Base-by-base conservation (phyloP, 2,113 vertebrate genomes). In the Caranx ignobilis region DNA sequence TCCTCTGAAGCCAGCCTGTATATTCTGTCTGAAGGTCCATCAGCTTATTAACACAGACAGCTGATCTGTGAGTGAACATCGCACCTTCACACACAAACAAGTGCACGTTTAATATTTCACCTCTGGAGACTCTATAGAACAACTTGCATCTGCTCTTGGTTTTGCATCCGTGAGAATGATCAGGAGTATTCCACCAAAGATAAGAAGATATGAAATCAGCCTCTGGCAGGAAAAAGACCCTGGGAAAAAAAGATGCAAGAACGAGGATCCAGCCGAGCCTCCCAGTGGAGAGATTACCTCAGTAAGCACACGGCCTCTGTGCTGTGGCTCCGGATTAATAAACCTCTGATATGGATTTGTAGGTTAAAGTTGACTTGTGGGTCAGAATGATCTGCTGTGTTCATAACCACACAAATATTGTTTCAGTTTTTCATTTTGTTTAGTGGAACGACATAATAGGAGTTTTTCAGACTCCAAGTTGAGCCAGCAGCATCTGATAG, bases 281-380 rank as follows among this genome's bases (percentile, higher is more conserved):
- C 80, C 77, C 78, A 75, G 79, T 34, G 66, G 50, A 82, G 57
- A 87, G 87, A 89, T 85, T 68, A 87, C 41, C 60, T 67, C 26
- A 0, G 56, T 84, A 66, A 82, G 72, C 56, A n/a, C 56, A 1
- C 81, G 50, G 76, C 72, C 62, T 81, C 59, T 47, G 75, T 65
- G 76, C 43, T 60, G 77, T 78, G 71, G 79, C 11, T 74, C 26
- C 64, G 71, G 78, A 87, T 81, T 80, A 83, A 88, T 85, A 63
- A 48, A 41, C 18, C 67, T 79, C 77, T 85, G 56, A 75, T 83
- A 75, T 71, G 61, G 65, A 75, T 75, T 82, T 85, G 62, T 71
- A 70, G 80, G 69, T 74, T 81, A 81, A 87, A 89, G 79, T 79
- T 85, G 78, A 91, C 66, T 73, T 13, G 6, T 61, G 65, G 79